Base-by-base conservation (phyloP, 2,888 invertebrate species). In the Andricus quercusramuli region DNA sequence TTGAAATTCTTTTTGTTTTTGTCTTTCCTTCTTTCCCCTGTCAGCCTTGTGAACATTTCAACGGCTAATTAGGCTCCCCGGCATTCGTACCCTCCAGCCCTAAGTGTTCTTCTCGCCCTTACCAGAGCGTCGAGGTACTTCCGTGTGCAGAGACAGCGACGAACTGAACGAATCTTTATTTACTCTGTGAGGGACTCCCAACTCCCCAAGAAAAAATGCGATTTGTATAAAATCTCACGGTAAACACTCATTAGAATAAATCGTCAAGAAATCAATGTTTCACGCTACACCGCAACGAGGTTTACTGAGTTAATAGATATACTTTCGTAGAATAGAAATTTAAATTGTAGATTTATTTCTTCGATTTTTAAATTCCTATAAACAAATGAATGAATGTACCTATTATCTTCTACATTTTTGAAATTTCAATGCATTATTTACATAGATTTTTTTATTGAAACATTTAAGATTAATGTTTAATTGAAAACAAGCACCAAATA, bases 51-150 rank as follows among this genome's bases (percentile, higher is more conserved):
- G 74, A 74, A 74, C 74, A 74, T 74, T 67, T 80, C 81, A 80
- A 70, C 80, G 84, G 76, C 84, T 84, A 84, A 84, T 84, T 84
- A 83, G 83, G 82, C 84, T 83, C 84, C 68, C 70, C 79, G 44
- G 83, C 80, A 84, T 84, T 80, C 81, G 78, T 67, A 76, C 80
- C 81, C 80, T 82, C 81, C 82, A 78, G 80, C 59, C 78, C 81
- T 80, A 83, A 84, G 84, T 78, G 83, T 83, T 84, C 83, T 84
- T 84, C 83, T 83, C 83, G 51, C 74, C 83, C 79, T 79, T 29
- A 11, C 68, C 76, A 11, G 74, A 68, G 82, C 82, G 79, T 81
- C 74, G 68, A 79, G 79, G 56, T 66, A 66, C 66, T 66, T 41
- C n/a, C n/a, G 56, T 74, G 29, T 20, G 29, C 32, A 8, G 51